These are phyloP conservation scores for Oikopleura vanhoeffeni DNA, from an alignment of 23 tunicate genomes.

Conservation along the genomic window DNA sequence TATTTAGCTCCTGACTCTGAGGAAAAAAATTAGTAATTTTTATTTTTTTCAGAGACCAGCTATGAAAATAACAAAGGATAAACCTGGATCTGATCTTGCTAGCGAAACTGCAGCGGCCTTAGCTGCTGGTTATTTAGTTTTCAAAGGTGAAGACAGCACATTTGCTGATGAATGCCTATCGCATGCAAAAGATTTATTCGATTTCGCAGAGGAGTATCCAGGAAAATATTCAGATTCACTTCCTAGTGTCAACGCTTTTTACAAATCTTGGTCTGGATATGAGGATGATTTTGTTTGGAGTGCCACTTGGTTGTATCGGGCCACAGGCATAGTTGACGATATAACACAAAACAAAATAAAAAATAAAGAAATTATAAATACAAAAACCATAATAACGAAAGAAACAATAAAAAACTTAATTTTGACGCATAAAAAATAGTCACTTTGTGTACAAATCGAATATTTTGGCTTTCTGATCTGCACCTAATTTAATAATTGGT, in stretches of 20 bases:
- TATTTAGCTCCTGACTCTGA: no score
- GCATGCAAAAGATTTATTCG: conserved; percentile 35
- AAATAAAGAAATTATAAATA: no score
- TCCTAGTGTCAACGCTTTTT: conserved; percentile 28
- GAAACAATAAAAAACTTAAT: no score
- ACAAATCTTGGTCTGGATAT: conserved; percentile 68
- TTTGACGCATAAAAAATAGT: no score
- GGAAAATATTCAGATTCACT: conserved; percentile 41
- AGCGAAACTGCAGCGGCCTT: conserved; percentile 81
- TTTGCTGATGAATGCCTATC: no score
- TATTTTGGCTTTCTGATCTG: no score
- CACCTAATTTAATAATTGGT: no score
- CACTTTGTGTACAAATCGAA: no score
- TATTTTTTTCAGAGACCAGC: conserved; percentile 42
- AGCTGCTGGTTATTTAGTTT: conserved; percentile 51
- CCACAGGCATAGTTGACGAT: conserved; percentile 27
- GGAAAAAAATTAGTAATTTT: no score
- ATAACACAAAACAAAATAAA: no score
- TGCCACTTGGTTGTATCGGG: conserved; percentile 57
- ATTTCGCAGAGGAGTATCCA: conserved; percentile 50
- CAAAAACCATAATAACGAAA: no score
- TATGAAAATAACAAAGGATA: conserved; percentile 28
- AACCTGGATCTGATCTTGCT: conserved; percentile 81
- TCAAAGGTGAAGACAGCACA: no score
- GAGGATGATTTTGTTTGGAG: conserved; percentile 96